phyloP scores from a whole-genome alignment of 2,888 invertebrate species.

The Himalopsyche tibetana region DNA sequence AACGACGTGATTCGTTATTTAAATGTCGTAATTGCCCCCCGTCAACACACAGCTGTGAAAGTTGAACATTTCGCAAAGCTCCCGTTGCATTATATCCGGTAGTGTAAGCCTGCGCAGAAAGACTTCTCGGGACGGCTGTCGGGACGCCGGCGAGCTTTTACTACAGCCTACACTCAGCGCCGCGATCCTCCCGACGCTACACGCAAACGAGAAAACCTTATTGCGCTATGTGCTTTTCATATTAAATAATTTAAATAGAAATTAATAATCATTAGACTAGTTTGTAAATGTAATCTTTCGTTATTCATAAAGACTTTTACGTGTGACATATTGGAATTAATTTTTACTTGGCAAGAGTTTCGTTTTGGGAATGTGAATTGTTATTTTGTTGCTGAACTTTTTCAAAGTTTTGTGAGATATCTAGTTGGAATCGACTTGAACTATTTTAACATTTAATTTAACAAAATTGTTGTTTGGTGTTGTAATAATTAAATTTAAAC shows the following conservation, averaged over 20 bases:
- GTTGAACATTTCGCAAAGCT: constrained; percentile 42
- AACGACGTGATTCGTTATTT: neutral
- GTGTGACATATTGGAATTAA: constrained; percentile 1
- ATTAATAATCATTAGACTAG: constrained; percentile 29
- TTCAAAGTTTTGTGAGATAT: constrained; percentile 13
- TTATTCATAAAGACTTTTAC: constrained; percentile 18
- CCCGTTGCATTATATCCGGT: constrained; percentile 51
- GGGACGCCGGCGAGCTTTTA: constrained; percentile 60
- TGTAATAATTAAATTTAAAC: neutral
- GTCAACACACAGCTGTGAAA: constrained; percentile 31
- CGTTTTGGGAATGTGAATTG: constrained; percentile 5
- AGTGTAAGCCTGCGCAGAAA: constrained; percentile 42
- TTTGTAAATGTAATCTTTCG: neutral
- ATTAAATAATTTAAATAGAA: constrained; percentile 34
- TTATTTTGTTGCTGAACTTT: constrained; percentile 38
- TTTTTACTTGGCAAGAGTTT: neutral
- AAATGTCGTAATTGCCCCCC: constrained; percentile 12
- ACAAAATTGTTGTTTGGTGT: constrained; percentile 14
- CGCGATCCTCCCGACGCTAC: constrained; percentile 69
- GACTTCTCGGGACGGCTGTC: constrained; percentile 39
- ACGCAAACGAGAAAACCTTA: constrained; percentile 67
- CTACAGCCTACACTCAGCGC: constrained; percentile 67
- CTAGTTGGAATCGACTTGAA: neutral
- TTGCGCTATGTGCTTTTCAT: constrained; percentile 67
- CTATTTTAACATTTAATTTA: neutral